These are phyloP conservation scores for Rhinolophus ferrumequinum DNA, from an alignment of 2,113 vertebrate genomes.

Conservation along the genomic window DNA sequence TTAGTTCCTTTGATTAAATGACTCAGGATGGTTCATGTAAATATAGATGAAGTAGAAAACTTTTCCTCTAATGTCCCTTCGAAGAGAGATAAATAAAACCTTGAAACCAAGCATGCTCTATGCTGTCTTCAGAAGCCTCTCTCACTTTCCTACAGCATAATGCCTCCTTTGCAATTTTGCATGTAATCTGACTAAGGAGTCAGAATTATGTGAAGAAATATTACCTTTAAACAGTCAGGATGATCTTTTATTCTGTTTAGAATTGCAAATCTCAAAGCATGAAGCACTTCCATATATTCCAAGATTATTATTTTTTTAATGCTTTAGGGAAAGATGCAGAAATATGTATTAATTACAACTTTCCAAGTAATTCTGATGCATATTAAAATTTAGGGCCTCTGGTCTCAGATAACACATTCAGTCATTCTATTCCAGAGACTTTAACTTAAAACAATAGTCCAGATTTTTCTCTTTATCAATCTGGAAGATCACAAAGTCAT, in stretches of 20 bases:
- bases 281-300: background rate
- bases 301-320: background rate
- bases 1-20: background rate
- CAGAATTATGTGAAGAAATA: background rate
- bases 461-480: background rate
- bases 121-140: background rate
- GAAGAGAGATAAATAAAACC: background rate
- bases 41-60: background rate
- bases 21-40: background rate
- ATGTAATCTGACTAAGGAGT: background rate
- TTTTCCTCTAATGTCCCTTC: background rate
- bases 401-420: background rate
- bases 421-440: background rate
- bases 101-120: background rate
- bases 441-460: background rate
- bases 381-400: background rate
- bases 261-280: background rate
- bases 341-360: background rate
- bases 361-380: background rate
- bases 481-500: background rate
- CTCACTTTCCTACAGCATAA: background rate
- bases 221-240: background rate
- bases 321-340: background rate
- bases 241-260: background rate
- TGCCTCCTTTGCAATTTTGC: background rate